phyloP scores from a whole-genome alignment of 2,797 vertebrate species.

The Aphelocoma californica region DNA sequence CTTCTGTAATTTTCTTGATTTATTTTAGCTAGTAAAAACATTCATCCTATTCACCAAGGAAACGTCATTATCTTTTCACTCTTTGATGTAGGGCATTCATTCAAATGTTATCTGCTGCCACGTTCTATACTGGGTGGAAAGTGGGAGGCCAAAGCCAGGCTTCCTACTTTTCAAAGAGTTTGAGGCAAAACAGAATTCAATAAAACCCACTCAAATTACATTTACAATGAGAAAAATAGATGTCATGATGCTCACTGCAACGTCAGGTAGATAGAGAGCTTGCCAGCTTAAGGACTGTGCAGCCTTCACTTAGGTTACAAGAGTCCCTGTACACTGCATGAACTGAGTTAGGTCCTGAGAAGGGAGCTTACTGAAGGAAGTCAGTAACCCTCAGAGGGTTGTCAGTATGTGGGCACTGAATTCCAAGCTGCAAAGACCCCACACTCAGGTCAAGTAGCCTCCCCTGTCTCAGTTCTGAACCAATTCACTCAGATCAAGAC shows the following conservation, averaged over 20 bases:
- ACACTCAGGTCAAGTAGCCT: accelerated
- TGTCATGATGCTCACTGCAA: not conserved
- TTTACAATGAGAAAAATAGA: not conserved
- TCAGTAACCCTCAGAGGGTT: not conserved
- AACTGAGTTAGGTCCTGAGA: not conserved
- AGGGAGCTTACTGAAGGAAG: not conserved
- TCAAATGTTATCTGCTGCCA: not conserved
- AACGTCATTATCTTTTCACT: conserved; percentile 3
- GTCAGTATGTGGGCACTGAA: not conserved
- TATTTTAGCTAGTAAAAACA: conserved; percentile 1
- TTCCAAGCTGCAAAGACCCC: not conserved
- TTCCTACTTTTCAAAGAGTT: not conserved
- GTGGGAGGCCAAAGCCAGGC: not conserved
- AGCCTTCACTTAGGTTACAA: not conserved
- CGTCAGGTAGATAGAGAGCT: not conserved
- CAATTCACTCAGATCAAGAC: not conserved
- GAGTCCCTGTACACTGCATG: not conserved
- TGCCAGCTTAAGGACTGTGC: not conserved
- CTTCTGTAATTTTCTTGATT: conserved; percentile 31
- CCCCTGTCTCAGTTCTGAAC: not conserved
- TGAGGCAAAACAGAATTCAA: not conserved
- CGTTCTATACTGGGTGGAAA: not conserved
- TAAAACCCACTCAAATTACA: not conserved
- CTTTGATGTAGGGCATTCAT: not conserved
- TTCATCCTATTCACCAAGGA: not conserved